A percentile compares a stretch with the other conserved stretches of the same genome.
Conservation (phyloP, 2,797 vertebrate genomes). For the Bradypodion ventrale region DNA sequence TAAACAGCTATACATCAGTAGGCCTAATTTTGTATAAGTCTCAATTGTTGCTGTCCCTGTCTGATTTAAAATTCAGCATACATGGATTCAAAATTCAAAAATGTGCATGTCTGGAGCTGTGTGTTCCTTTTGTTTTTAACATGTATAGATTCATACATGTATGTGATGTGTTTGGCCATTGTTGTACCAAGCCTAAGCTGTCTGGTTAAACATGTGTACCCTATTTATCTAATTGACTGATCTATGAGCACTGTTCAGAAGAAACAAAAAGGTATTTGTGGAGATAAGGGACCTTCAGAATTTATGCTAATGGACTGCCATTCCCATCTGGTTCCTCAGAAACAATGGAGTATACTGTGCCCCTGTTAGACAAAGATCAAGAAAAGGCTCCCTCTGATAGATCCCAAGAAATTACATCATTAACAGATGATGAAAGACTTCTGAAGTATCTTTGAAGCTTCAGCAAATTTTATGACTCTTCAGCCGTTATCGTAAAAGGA, state of each 20-base stretch:
- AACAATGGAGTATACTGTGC: slow-evolving; percentile 64
- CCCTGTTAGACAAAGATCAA: slow-evolving; percentile 59
- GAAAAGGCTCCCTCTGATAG: slow-evolving; percentile 53
- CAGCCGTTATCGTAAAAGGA: slow-evolving; percentile 59
- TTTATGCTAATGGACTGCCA: slow-evolving; percentile 75
- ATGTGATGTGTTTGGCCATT: slow-evolving; percentile 69
- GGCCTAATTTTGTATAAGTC: slow-evolving; percentile 61
- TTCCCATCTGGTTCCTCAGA: slow-evolving; percentile 75
- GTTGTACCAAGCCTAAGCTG: slow-evolving; percentile 65
- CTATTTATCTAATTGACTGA: slow-evolving; percentile 72
- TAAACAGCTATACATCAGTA: slow-evolving; percentile 48
- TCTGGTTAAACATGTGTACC: slow-evolving; percentile 71
- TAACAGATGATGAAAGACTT: slow-evolving; percentile 60
- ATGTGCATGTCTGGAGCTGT: slow-evolving; percentile 23
- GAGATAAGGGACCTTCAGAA: slow-evolving; percentile 70
- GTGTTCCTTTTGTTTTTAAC: slow-evolving; percentile 43
- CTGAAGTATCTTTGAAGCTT: slow-evolving; percentile 62
- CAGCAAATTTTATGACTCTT: slow-evolving; percentile 62
- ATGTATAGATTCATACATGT: slow-evolving; percentile 67
- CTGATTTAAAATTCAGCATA: slow-evolving; percentile 58
- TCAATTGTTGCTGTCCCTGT: slow-evolving; percentile 57
- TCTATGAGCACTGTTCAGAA: slow-evolving; percentile 71
- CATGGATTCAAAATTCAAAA: slow-evolving; percentile 62
- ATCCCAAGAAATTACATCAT: slow-evolving; percentile 62
- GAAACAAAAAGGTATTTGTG: slow-evolving; percentile 73